phyloP scores from a whole-genome alignment of 2,888 invertebrate species.

The Chaitophorus viminalis region DNA sequence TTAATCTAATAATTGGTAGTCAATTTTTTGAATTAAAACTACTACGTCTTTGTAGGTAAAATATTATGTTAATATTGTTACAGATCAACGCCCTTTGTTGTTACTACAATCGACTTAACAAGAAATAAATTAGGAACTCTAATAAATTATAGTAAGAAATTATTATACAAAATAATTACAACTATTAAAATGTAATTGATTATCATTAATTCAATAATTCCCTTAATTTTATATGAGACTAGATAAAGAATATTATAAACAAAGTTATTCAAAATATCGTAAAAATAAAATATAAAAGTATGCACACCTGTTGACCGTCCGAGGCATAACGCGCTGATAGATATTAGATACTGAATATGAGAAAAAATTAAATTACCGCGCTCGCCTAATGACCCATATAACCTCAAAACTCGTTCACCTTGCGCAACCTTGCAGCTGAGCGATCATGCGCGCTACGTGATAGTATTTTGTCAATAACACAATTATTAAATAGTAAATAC shows the following conservation, averaged over 20 bases:
- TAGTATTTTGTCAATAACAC: conserved; percentile 45
- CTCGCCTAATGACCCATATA: conserved; percentile 55
- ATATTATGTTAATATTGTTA: neutral
- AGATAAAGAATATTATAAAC: neutral
- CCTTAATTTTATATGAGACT: neutral
- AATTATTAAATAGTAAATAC: neutral
- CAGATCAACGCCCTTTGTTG: neutral
- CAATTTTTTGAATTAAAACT: too few species aligned
- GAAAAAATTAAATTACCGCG: conserved; percentile 44
- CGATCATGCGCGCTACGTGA: conserved; percentile 35
- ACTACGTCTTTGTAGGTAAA: neutral
- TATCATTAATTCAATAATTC: neutral
- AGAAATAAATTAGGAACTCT: neutral
- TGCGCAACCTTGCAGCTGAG: conserved; percentile 58
- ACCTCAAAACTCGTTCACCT: conserved; percentile 61
- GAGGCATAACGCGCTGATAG: conserved; percentile 7
- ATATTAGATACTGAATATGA: conserved; percentile 37
- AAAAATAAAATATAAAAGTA: conserved; percentile 12
- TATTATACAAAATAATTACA: neutral
- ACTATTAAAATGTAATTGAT: neutral
- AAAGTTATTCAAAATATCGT: neutral
- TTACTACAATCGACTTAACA: neutral
- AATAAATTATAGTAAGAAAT: neutral
- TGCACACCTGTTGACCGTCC: conserved; percentile 35
- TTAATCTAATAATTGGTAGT: too few species aligned